Conservation (phyloP, 2,888 invertebrate genomes). For the Andrena bucephala region DNA sequence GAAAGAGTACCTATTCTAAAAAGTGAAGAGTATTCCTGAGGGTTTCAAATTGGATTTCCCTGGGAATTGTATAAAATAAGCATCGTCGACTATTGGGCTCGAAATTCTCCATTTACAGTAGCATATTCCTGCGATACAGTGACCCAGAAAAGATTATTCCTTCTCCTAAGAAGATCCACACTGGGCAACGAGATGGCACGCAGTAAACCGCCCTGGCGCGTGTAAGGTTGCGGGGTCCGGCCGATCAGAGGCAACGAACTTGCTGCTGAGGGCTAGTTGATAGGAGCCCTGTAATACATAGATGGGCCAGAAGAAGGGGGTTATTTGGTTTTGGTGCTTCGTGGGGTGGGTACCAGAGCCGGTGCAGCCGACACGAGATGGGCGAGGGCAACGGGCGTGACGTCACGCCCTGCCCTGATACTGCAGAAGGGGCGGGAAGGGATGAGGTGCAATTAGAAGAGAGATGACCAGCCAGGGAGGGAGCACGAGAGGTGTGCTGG, state of each 20-base stretch:
- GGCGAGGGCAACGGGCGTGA: slow-evolving; percentile 70
- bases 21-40: too few species aligned
- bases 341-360: slow-evolving; percentile 61
- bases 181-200: not conserved
- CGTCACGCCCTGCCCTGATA: slow-evolving; percentile 68
- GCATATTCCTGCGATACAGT: not conserved
- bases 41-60: too few species aligned
- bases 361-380: slow-evolving; percentile 54
- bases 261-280: slow-evolving; percentile 32
- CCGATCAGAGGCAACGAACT: slow-evolving; percentile 48
- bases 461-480: slow-evolving; percentile 22
- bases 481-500: not conserved
- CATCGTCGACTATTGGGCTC: too few species aligned
- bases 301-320: slow-evolving; percentile 54
- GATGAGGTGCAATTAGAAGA: slow-evolving; percentile 22
- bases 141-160: not conserved
- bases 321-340: slow-evolving; percentile 66
- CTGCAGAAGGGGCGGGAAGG: slow-evolving; percentile 10
- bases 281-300: slow-evolving; percentile 29
- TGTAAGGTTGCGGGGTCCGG: slow-evolving; percentile 15
- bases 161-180: not conserved
- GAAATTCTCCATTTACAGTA: too few species aligned
- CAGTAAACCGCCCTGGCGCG: not conserved
- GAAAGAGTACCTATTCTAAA: too few species aligned
- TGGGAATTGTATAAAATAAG: too few species aligned